These are phyloP conservation scores for Xiphophorus birchmanni DNA, from an alignment of 2,797 vertebrate species.

Conservation along the genomic window DNA sequence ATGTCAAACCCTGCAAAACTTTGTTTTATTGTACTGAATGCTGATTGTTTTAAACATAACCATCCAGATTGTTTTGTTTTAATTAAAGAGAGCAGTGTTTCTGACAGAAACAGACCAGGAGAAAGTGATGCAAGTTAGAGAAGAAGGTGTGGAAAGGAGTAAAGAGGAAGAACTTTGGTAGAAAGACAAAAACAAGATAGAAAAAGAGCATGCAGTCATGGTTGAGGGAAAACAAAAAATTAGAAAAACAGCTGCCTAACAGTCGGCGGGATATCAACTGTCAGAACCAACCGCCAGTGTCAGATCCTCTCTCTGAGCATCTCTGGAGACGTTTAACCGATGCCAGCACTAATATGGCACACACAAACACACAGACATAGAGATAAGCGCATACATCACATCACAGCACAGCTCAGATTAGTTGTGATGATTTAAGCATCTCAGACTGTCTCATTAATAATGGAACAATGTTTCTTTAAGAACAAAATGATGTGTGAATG, in stretches of 20 bases:
- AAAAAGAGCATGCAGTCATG: conserved; percentile 32
- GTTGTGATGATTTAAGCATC: conserved; percentile 39
- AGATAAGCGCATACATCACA: conserved; percentile 7
- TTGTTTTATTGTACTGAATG: not conserved
- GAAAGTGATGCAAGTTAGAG: conserved; percentile 6
- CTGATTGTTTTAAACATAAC: not conserved
- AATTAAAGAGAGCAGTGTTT: not conserved
- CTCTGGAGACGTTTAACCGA: conserved; percentile 71
- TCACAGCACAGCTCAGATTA: conserved; percentile 22
- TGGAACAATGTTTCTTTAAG: conserved; percentile 28
- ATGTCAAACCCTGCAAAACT: not conserved
- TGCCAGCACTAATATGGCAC: conserved; percentile 48
- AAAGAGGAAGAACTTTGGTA: conserved; percentile 16
- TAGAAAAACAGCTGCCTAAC: conserved; percentile 71
- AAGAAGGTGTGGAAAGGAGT: conserved; percentile 3
- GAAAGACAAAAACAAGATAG: conserved; percentile 23
- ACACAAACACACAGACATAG: conserved; percentile 34
- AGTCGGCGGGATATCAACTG: conserved; percentile 74
- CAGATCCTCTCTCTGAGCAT: conserved; percentile 58
- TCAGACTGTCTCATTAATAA: conserved; percentile 34
- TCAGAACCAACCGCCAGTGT: conserved; percentile 75
- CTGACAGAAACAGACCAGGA: not conserved
- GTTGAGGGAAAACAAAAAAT: conserved; percentile 62
- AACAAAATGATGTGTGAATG: conserved; percentile 1
- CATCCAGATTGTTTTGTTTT: conserved; percentile 1